Conservation (phyloP, 2,888 invertebrate genomes). For the Thyatira batis region DNA sequence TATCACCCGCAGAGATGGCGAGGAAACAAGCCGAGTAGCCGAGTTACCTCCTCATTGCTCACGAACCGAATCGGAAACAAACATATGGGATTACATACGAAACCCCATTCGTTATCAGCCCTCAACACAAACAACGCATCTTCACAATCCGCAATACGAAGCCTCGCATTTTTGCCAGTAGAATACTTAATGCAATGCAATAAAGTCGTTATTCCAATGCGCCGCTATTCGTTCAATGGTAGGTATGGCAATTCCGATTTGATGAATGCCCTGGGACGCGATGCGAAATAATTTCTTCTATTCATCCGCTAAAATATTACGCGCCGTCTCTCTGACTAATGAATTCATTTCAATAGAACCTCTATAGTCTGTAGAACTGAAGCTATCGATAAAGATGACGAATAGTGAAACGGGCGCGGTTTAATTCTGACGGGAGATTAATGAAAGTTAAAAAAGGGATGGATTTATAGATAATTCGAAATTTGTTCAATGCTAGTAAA, state of each 20-base stretch:
- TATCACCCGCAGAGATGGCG: slow-evolving; percentile 2
- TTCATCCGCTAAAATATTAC: slow-evolving; percentile 70
- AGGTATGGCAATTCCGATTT: slow-evolving; percentile 35
- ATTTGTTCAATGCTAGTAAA: no score
- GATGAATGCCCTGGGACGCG: slow-evolving; percentile 50
- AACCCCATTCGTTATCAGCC: slow-evolving; percentile 32
- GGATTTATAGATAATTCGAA: neutral
- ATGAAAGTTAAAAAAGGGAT: slow-evolving; percentile 2
- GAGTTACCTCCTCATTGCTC: slow-evolving; percentile 10
- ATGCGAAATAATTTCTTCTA: slow-evolving; percentile 66
- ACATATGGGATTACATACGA: slow-evolving; percentile 23
- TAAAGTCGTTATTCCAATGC: neutral
- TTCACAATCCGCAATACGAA: neutral
- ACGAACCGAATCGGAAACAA: slow-evolving; percentile 26
- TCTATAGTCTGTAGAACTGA: slow-evolving; percentile 31
- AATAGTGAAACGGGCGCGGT: slow-evolving; percentile 28
- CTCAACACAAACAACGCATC: slow-evolving; percentile 24
- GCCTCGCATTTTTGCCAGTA: slow-evolving; percentile 6
- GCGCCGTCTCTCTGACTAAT: slow-evolving; percentile 57
- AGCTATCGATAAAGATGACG: slow-evolving; percentile 43
- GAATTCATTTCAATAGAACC: slow-evolving; percentile 64
- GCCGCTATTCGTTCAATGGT: neutral
- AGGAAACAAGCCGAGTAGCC: slow-evolving; percentile 13
- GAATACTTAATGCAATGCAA: slow-evolving; percentile 4
- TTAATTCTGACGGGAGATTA: slow-evolving; percentile 24